phyloP scores from a whole-genome alignment of 1,140 invertebrate genomes.

The Lepidotrigona ventralis region DNA sequence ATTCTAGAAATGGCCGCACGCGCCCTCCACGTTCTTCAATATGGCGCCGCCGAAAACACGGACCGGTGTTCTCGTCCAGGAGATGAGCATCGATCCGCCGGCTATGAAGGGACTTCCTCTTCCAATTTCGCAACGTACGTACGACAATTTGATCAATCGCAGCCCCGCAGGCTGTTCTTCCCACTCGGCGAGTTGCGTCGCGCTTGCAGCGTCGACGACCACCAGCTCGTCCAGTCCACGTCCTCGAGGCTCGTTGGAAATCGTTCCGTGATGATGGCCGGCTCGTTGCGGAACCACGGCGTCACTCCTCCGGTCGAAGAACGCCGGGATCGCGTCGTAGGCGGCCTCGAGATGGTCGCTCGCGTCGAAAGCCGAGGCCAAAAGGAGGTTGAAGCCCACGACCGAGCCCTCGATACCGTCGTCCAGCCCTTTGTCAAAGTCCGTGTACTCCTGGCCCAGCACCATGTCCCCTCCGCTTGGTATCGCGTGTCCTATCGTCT shows the following conservation, averaged over 20 bases:
- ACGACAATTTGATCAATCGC: constrained; percentile 78
- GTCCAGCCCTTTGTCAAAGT: constrained; percentile 83
- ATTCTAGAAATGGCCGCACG: constrained; percentile 79
- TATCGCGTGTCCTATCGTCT: constrained; percentile 80
- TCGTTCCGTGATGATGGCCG: background rate
- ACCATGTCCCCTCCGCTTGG: constrained; percentile 83
- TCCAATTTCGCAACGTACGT: constrained; percentile 76
- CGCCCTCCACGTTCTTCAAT: constrained; percentile 77
- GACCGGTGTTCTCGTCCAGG: constrained; percentile 81
- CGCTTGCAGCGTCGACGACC: no score
- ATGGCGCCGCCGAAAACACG: constrained; percentile 82
- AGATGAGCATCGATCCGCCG: constrained; percentile 77
- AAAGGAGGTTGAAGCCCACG: constrained; percentile 84
- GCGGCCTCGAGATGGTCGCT: background rate
- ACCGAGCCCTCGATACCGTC: constrained; percentile 85
- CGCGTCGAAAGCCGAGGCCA: constrained; percentile 80
- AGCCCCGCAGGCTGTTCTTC: constrained; percentile 72
- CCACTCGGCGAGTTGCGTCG: background rate
- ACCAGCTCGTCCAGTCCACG: no score
- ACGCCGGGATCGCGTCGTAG: background rate
- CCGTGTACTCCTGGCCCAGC: constrained; percentile 84
- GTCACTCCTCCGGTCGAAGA: background rate
- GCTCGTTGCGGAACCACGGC: background rate
- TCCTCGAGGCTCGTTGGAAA: background rate
- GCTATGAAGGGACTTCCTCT: constrained; percentile 79